These are phyloP conservation scores for Scaptodrosophila latifasciaeformis DNA, from an alignment of 2,888 invertebrate species.

Conservation along the genomic window DNA sequence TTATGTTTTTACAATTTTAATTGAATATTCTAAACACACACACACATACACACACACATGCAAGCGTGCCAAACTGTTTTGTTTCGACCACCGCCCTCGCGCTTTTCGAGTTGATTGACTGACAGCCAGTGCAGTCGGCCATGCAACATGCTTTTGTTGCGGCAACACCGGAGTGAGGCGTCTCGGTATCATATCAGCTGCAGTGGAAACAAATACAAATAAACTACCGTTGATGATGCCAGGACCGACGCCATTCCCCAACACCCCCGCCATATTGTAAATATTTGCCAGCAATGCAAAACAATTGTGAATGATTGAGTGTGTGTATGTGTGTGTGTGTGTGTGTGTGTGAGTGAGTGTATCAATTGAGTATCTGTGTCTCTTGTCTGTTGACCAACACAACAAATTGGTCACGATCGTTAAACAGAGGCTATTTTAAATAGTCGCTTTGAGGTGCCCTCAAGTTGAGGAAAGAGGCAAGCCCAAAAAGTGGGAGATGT, in stretches of 20 bases:
- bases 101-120: slow-evolving; percentile 38
- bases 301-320: slow-evolving; percentile 21
- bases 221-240: slow-evolving; percentile 9
- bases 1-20: too few relatives aligned
- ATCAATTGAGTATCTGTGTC: too few relatives aligned
- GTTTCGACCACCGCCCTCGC: slow-evolving; percentile 8
- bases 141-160: too few relatives aligned
- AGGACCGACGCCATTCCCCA: too few relatives aligned
- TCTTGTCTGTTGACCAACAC: slow-evolving; percentile 41
- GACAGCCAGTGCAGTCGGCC: slow-evolving; percentile 25
- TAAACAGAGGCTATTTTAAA: slow-evolving; percentile 52
- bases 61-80: neutral
- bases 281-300: slow-evolving; percentile 42
- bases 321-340: too few relatives aligned
- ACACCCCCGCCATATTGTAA: too few relatives aligned
- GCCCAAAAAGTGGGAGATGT: too few relatives aligned
- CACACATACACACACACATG: too few relatives aligned
- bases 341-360: too few relatives aligned
- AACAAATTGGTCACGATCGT: slow-evolving; percentile 68
- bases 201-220: neutral
- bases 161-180: neutral
- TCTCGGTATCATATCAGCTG: neutral
- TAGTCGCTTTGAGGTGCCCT: too few relatives aligned
- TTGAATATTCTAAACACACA: slow-evolving; percentile 52
- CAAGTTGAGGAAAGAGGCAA: too few relatives aligned